A percentile compares a stretch with the other conserved stretches of the same genome.
Evolutionary conservation across 2,113 vertebrate species (phyloP).

Genomic region (Brachyhypopomus occidentalis): DNA sequence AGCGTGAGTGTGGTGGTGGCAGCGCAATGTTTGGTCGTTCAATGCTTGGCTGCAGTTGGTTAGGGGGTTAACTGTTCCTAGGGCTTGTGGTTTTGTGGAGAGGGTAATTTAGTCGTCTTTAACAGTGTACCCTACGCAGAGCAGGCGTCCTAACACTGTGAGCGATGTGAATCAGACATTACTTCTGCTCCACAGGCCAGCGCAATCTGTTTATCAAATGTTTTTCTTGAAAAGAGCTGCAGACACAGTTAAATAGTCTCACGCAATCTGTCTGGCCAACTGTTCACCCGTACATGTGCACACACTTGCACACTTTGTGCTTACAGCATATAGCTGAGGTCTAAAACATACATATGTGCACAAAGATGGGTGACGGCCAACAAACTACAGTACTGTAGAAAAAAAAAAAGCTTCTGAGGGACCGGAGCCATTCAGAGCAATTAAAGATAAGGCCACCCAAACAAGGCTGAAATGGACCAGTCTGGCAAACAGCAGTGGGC

Average conservation of each 20-base stretch:
- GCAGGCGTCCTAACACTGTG: constrained; percentile 61
- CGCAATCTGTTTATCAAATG: constrained; percentile 72
- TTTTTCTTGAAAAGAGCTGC: constrained; percentile 67
- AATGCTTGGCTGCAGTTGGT: constrained; percentile 63
- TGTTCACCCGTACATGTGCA: constrained; percentile 47
- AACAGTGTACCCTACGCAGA: constrained; percentile 62
- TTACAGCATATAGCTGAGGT: constrained; percentile 46
- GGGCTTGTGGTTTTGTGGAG: constrained; percentile 70
- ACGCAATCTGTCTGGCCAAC: constrained; percentile 62
- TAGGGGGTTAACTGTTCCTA: constrained; percentile 61
- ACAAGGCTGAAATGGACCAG: constrained; percentile 47
- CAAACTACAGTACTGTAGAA: constrained; percentile 20
- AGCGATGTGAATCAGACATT: constrained; percentile 50
- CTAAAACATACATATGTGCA: constrained; percentile 40
- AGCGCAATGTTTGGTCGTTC: constrained; percentile 60
- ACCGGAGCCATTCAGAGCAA: constrained; percentile 55
- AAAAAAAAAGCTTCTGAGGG: constrained; percentile 45
- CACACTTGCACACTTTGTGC: constrained; percentile 40
- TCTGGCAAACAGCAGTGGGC: constrained; percentile 54
- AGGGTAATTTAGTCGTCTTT: constrained; percentile 67
- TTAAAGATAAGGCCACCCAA: constrained; percentile 54
- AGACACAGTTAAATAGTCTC: constrained; percentile 67
- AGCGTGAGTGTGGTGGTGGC: constrained; percentile 29
- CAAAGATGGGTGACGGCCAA: constrained; percentile 43
- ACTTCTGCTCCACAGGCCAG: constrained; percentile 50